These are phyloP conservation scores for Telmatochromis sp. DNA, from an alignment of 2,113 vertebrate species.

Conservation along the genomic window DNA sequence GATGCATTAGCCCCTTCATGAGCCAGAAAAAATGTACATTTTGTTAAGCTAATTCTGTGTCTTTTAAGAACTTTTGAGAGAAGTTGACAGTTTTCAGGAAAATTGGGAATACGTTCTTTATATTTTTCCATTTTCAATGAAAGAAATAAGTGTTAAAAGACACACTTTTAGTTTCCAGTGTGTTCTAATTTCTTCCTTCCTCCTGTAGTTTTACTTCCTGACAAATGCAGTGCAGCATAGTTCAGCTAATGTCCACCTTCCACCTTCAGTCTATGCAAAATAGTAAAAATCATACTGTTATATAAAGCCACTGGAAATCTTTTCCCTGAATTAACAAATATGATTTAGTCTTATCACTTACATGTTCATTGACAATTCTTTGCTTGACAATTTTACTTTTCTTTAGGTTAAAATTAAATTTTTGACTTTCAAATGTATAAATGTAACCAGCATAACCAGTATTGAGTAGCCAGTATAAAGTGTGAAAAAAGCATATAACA, in stretches of 20 bases:
- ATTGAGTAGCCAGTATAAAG: neutral
- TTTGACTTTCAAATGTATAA: too few relatives aligned
- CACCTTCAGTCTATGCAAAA: fast-evolving
- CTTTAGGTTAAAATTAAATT: fast-evolving
- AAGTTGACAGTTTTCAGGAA: neutral
- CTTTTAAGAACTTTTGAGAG: fast-evolving
- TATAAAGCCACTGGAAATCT: fast-evolving
- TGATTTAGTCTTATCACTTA: neutral
- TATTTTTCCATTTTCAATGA: neutral
- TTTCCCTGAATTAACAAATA: neutral
- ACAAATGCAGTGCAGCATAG: neutral
- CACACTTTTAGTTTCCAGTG: neutral
- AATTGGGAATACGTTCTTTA: fast-evolving
- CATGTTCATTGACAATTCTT: neutral
- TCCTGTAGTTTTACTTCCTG: neutral
- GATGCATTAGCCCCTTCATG: fast-evolving
- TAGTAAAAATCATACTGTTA: neutral
- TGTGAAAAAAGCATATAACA: neutral
- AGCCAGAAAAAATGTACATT: neutral
- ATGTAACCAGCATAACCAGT: neutral
- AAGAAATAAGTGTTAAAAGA: fast-evolving
- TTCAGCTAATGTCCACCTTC: neutral
- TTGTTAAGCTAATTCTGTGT: neutral
- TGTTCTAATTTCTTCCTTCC: neutral
- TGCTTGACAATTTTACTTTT: neutral